Base-by-base conservation (phyloP, 1,140 invertebrate genomes). In the Propsilocerus akamusi region DNA sequence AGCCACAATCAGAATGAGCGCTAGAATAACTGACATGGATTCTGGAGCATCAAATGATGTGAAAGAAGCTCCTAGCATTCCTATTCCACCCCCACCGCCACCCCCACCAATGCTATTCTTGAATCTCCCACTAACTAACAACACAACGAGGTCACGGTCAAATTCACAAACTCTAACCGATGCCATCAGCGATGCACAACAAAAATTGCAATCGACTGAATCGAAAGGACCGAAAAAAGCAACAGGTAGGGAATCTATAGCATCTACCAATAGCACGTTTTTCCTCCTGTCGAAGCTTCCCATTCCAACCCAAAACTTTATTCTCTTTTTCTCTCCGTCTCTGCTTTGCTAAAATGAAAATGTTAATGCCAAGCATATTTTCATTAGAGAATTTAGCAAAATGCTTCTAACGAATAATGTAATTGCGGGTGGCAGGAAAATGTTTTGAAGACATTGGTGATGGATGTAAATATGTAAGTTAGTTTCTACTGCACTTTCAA, bases 51-150 rank as follows among this genome's bases (percentile, higher is more conserved):
- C 26, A 10, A 7, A 49, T 34, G 4, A 22, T 26, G 5, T 17
- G 14, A 34, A 2, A 14, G 14, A 22, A 10, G 14, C 14, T 6
- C 4, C 34, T 5, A 20, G 4, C 10, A 20, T 7, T 4, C 48
- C 26, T 14, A 52, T 7, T 46, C 3, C 46, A 4, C 5, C 41
- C 1, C 14, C 48, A 34, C 32, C 49, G 25, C 41, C 49, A 41
- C 51, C 49, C 6, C 49, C 49, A 20, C 52, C 54, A 41, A 41
- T 41, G 17, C 14, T 20, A 20, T 17, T 47, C 46, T 22, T 14
- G 17, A 10, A 46, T 24, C 58, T 57, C 11, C 34, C 54, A 17
- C 46, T 56, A 25, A 24, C 22, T 47, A 47, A 25, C 23, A 32
- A 37, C 30, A 25, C 4, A 50, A n/a, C 14, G 23, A 51, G 11